Conservation (phyloP, 2,888 invertebrate species). For the Ptilodon capucinus region DNA sequence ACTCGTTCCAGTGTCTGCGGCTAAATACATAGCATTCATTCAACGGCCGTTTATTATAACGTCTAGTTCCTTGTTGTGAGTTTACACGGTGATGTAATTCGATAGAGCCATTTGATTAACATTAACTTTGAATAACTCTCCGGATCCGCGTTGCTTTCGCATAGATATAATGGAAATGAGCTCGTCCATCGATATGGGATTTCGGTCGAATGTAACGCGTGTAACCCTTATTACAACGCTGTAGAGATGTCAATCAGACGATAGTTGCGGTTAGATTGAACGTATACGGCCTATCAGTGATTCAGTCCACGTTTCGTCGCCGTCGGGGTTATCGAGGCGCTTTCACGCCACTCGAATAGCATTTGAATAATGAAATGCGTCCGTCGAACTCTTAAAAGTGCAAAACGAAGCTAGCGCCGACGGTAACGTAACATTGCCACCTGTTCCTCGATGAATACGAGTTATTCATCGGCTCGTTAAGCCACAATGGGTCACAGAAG, state of each 20-base stretch:
- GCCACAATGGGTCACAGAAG: constrained; percentile 64
- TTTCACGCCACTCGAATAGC: constrained; percentile 76
- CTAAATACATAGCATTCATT: constrained; percentile 40
- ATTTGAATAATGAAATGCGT: constrained; percentile 75
- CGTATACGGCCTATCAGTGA: constrained; percentile 61
- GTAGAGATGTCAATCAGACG: constrained; percentile 44
- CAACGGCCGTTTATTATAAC: constrained; percentile 31
- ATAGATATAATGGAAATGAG: constrained; percentile 56
- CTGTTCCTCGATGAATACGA: constrained; percentile 51
- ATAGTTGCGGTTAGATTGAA: constrained; percentile 32
- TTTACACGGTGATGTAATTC: constrained; percentile 50
- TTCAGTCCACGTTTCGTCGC: constrained; percentile 61
- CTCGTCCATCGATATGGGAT: constrained; percentile 33
- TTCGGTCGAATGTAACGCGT: constrained; percentile 36
- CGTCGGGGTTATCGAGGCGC: constrained; percentile 68
- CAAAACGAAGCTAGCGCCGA: constrained; percentile 55
- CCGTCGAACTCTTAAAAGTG: constrained; percentile 73
- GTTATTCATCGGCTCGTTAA: constrained; percentile 69
- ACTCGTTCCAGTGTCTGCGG: constrained; percentile 27
- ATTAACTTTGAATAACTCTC: constrained; percentile 47
- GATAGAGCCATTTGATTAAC: constrained; percentile 48
- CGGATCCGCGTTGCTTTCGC: constrained; percentile 50
- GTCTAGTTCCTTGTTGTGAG: constrained; percentile 29
- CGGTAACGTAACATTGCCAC: constrained; percentile 52
- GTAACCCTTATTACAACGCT: constrained; percentile 46